phyloP scores from a whole-genome alignment of 1,140 invertebrate species.

The Lasioglossum baleicum region DNA sequence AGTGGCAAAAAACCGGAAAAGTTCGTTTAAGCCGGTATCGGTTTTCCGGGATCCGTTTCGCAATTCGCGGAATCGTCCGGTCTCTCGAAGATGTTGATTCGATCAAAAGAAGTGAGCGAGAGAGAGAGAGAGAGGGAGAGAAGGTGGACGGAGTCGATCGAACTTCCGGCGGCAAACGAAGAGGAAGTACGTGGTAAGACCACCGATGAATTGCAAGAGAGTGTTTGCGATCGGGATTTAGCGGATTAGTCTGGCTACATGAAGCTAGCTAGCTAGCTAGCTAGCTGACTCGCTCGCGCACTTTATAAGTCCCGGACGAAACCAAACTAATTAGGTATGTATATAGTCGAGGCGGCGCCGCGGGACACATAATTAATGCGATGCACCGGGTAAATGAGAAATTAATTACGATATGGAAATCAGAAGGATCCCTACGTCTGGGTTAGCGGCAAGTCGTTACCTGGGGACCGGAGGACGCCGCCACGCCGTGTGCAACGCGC shows the following conservation, averaged over 20 bases:
- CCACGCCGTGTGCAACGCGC: background rate
- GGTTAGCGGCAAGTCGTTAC: constrained; percentile 18
- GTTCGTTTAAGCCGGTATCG: too few relatives aligned
- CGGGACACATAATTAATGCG: constrained; percentile 65
- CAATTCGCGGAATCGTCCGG: background rate
- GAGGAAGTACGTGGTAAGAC: background rate
- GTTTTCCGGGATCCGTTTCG: background rate
- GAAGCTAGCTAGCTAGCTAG: background rate
- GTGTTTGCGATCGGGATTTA: constrained; percentile 23
- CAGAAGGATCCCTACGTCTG: constrained; percentile 41
- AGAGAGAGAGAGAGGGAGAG: too few relatives aligned
- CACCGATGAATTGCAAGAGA: constrained; percentile 8
- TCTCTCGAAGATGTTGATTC: background rate
- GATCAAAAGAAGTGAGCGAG: background rate
- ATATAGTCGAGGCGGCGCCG: constrained; percentile 49
- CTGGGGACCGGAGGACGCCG: background rate
- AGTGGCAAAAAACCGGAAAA: too few relatives aligned
- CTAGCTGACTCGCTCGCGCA: background rate
- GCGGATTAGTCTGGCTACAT: constrained; percentile 17
- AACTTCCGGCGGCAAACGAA: too few relatives aligned
- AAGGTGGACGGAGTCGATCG: background rate
- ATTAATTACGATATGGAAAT: constrained; percentile 73
- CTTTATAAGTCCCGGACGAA: constrained; percentile 56
- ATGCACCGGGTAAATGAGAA: constrained; percentile 62
- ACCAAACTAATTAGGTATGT: constrained; percentile 66